Evolutionary conservation across 2,888 invertebrate genomes (phyloP), one percentile per base, ranked within the genome.

Genomic region (Dasysyrphus albostriatus): DNA sequence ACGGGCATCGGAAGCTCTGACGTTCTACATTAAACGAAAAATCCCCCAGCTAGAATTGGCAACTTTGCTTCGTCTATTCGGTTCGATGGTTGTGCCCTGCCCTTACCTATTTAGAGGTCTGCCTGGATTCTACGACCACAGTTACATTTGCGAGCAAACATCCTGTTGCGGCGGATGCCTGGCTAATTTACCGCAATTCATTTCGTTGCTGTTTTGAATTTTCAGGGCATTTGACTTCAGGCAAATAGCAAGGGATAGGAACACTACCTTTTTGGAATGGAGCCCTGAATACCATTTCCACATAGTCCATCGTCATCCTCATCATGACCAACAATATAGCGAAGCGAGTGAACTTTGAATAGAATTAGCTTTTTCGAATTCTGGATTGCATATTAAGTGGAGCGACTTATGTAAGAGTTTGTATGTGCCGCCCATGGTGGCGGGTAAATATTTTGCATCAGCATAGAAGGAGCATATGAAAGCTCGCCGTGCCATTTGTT

Each of bases 161-260:
- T 87, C 83, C 87, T 87, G 87, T 87, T 87, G 83, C 87, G 87
- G 82, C 87, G 87, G 83, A 87, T 83, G 72, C 87, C 72, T 58
- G 65, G 75, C 87, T 83, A 87, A 83, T 87, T 87, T 83, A 83
- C 87, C 78, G 78, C 87, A 87, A 83, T 87, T 87, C 78, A 79
- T 83, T 87, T 78, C 74, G 58, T 61, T 74, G 65, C 83, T 56
- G 65, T 74, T 83, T 79, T 79, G 87, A 78, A 78, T 83, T 79
- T 87, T 83, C 73, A 83, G 78, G 83, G 65, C 78, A 82, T 85
- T 85, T 82, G 69, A 59, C 67, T 85, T 67, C n/a, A 10, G 65
- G 65, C 54, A 51, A 51, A 24, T 9, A 8, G n/a, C 4, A 16
- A 4, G 10, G 39, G 7, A 3, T 58, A 12, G 6, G 44, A 44